Evolutionary conservation across 1,140 invertebrate genomes (phyloP).

Genomic region (Acromyrmex charruanus): DNA sequence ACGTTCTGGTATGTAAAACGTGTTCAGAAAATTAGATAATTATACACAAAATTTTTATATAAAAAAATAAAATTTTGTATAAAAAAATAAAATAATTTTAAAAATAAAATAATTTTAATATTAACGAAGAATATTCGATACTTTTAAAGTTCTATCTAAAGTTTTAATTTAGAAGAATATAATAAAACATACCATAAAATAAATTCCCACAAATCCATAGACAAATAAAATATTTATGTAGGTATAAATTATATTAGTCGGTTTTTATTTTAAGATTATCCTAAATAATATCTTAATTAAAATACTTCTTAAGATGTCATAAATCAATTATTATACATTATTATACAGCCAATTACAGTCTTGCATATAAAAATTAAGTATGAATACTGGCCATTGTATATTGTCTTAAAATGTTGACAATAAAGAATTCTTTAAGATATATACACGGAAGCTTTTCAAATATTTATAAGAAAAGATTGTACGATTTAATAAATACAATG

Average conservation of each 20-base stretch:
- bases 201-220: neutral
- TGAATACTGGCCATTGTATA: neutral
- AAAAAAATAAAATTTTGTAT: neutral
- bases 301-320: too few relatives aligned
- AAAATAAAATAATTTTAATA: neutral
- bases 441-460: neutral
- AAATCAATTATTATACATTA: too few relatives aligned
- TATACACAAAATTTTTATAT: neutral
- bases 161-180: neutral
- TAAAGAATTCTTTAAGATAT: neutral
- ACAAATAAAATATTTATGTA: neutral
- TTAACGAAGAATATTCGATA: neutral
- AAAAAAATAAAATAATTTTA: neutral
- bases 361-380: too few relatives aligned
- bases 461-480: neutral
- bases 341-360: too few relatives aligned
- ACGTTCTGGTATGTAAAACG: slow-evolving; percentile 67
- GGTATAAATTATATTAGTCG: neutral
- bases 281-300: too few relatives aligned
- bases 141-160: neutral
- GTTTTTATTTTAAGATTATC: too few relatives aligned
- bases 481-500: neutral
- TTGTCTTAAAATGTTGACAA: neutral
- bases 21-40: neutral
- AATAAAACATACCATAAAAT: neutral